phyloP scores from a whole-genome alignment of 2,113 vertebrate genomes.

The human (Homo sapiens) region DNA sequence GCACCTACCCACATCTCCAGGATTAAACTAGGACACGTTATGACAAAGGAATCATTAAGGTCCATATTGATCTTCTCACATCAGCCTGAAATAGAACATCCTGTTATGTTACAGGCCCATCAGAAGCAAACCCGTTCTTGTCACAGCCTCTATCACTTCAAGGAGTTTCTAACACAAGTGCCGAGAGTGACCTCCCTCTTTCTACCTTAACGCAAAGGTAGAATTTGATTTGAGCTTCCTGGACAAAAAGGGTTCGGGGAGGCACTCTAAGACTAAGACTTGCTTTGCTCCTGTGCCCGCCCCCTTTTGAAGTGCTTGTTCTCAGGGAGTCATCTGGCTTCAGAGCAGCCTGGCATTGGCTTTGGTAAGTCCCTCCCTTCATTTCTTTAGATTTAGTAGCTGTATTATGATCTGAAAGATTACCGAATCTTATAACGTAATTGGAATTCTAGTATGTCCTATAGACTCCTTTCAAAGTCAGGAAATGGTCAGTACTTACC shows the following conservation, averaged over 20 bases:
- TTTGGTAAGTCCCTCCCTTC: background rate
- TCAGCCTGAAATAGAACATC: fast-evolving
- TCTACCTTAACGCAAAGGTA: background rate
- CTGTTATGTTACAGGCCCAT: fast-evolving
- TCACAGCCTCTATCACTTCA: no score
- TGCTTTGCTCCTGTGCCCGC: fast-evolving
- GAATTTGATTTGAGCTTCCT: background rate
- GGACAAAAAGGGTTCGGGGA: background rate
- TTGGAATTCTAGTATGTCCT: fast-evolving
- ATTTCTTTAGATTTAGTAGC: background rate
- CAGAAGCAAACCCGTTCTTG: background rate
- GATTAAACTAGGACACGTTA: fast-evolving
- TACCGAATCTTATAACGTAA: fast-evolving
- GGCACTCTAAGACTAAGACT: fast-evolving
- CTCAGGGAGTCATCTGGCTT: fast-evolving
- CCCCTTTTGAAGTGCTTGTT: background rate
- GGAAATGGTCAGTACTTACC: background rate
- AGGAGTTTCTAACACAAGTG: background rate
- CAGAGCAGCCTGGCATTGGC: background rate
- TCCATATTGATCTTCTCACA: fast-evolving
- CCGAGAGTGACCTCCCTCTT: background rate
- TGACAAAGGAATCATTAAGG: fast-evolving
- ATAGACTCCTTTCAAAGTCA: background rate
- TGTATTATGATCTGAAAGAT: background rate
- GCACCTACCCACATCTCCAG: background rate